Percentiles rank a stretch among this genome's conserved stretches.
phyloP scores from a whole-genome alignment of 2,797 vertebrate species.

The Otolemur crassicaudatus region DNA sequence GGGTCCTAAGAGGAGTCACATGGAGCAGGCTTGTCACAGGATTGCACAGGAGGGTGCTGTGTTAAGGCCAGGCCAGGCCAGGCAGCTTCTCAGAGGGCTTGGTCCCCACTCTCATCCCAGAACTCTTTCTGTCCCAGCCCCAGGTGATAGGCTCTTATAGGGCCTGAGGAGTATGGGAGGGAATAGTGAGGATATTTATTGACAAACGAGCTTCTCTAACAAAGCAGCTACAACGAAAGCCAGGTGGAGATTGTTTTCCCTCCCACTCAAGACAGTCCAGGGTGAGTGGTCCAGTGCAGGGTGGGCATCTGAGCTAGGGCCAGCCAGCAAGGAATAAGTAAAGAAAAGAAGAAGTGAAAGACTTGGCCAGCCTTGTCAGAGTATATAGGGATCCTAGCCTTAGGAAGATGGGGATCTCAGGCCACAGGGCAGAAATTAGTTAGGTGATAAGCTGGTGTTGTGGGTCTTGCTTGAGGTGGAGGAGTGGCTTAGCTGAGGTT shows the following conservation, averaged over 20 bases:
- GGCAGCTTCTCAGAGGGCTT: not conserved
- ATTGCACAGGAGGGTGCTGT: not conserved
- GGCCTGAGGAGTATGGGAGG: accelerated
- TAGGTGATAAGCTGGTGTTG: not conserved
- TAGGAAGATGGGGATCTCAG: not conserved
- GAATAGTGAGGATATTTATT: not conserved
- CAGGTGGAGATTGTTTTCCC: not conserved
- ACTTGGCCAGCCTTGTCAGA: not conserved
- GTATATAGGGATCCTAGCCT: not conserved
- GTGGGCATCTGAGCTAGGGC: not conserved
- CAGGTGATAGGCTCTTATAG: not conserved
- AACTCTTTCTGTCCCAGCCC: not conserved
- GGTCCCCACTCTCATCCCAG: not conserved
- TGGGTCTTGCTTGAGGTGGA: not conserved
- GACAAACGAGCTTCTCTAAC: not conserved
- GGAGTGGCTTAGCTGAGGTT: not conserved
- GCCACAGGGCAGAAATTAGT: not conserved
- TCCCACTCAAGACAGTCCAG: not conserved
- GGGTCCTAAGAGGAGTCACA: not conserved
- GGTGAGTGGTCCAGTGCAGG: not conserved
- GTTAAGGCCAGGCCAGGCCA: not conserved
- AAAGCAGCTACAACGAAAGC: not conserved
- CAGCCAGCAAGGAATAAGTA: not conserved
- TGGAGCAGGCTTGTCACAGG: not conserved
- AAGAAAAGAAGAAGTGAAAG: not conserved